Conservation (phyloP, 2,113 vertebrate genomes). For the Rhizomys pruinosus region DNA sequence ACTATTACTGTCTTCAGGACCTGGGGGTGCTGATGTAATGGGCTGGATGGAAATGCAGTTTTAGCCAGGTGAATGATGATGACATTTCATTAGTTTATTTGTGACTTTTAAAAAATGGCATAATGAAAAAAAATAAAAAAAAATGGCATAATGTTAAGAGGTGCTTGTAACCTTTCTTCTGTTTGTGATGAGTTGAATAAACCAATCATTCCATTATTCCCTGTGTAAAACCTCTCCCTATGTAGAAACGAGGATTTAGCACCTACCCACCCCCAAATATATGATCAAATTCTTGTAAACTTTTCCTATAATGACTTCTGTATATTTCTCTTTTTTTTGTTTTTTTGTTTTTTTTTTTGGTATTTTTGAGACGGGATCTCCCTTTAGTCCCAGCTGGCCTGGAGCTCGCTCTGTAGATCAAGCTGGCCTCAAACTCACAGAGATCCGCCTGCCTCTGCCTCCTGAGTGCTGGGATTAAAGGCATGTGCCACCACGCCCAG, state of each 20-base stretch:
- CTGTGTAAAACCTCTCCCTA: background rate
- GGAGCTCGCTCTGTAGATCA: too few relatives aligned
- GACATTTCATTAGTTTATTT: background rate
- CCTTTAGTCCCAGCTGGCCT: too few relatives aligned
- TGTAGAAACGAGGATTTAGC: background rate
- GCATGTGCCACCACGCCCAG: too few relatives aligned
- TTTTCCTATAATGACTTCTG: slow-evolving; percentile 5
- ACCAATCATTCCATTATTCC: background rate
- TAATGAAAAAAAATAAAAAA: background rate
- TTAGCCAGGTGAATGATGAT: background rate
- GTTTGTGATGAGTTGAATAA: background rate
- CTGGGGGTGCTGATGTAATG: background rate
- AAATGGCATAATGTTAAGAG: background rate
- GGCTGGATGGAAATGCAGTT: background rate
- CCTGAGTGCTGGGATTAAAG: too few relatives aligned
- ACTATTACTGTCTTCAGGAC: background rate
- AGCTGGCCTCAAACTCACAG: too few relatives aligned
- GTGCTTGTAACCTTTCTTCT: background rate
- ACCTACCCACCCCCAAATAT: background rate
- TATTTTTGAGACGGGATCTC: too few relatives aligned
- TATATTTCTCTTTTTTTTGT: background rate
- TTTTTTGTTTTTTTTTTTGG: too few relatives aligned
- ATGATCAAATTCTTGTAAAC: background rate
- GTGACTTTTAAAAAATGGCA: background rate
- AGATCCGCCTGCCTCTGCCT: too few relatives aligned